Percentiles rank a stretch among this genome's conserved stretches.
These are phyloP conservation scores for Coelopa frigida DNA, from an alignment of 1,140 invertebrate genomes.

Conservation along the genomic window DNA sequence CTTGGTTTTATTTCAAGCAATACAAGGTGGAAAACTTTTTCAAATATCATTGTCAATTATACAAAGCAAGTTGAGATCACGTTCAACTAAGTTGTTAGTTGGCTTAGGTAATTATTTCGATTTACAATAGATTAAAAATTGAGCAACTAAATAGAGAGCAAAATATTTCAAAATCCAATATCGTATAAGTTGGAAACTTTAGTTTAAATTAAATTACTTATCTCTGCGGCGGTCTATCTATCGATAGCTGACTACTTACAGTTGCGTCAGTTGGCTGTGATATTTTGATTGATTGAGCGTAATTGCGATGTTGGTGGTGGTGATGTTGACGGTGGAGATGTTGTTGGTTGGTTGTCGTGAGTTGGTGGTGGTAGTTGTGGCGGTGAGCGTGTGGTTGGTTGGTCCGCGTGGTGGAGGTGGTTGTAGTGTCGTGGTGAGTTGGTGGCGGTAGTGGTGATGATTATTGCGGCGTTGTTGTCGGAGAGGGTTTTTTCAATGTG, in stretches of 20 bases:
- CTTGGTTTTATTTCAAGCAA: too few relatives aligned
- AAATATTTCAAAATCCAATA: too few relatives aligned
- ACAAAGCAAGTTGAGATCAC: too few relatives aligned
- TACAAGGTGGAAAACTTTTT: too few relatives aligned
- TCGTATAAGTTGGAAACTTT: too few relatives aligned
- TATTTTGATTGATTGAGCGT: slow-evolving; percentile 7
- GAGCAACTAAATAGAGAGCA: too few relatives aligned
- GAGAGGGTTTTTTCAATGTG: background rate
- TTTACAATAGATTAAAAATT: too few relatives aligned
- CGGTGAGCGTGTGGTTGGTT: slow-evolving; percentile 1
- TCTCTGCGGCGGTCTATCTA: too few relatives aligned
- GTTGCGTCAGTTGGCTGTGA: slow-evolving; percentile 16
- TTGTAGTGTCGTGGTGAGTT: background rate
- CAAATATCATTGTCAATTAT: too few relatives aligned
- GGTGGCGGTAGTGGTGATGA: slow-evolving; percentile 1
- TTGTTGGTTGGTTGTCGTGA: slow-evolving; percentile 3
- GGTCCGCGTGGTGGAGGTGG: background rate
- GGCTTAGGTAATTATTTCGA: too few relatives aligned
- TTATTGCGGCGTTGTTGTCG: background rate
- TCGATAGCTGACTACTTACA: slow-evolving; percentile 16
- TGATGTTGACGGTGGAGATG: background rate
- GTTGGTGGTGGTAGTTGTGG: background rate
- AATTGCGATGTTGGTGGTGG: slow-evolving; percentile 1
- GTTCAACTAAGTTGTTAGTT: too few relatives aligned
- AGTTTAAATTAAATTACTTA: too few relatives aligned